These are phyloP conservation scores for Hemicrepidius hirtus DNA, from an alignment of 2,888 invertebrate species.

Conservation along the genomic window DNA sequence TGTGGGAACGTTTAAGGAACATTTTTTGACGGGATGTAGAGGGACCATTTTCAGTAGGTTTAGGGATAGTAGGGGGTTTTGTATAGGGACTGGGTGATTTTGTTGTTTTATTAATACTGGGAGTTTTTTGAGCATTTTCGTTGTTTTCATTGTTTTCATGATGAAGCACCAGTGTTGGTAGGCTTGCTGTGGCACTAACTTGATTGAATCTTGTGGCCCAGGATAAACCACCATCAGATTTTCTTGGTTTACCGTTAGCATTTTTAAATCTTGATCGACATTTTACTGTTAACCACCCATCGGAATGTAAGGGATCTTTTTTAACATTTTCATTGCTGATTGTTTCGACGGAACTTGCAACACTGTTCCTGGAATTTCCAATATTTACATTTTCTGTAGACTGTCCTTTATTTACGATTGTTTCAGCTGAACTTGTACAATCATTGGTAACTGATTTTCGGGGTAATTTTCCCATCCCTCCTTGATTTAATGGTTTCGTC, in stretches of 20 bases:
- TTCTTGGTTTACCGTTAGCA: conserved; percentile 70
- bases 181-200: conserved; percentile 87
- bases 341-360: conserved; percentile 77
- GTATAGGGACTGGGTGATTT: conserved; percentile 19
- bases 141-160: conserved; percentile 64
- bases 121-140: conserved; percentile 61
- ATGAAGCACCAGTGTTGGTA: conserved; percentile 81
- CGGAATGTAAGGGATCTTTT: conserved; percentile 66
- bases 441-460: conserved; percentile 58
- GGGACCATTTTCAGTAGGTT: conserved; percentile 8
- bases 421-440: conserved; percentile 68
- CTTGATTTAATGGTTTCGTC: conserved; percentile 3
- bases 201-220: conserved; percentile 87
- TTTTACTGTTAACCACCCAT: conserved; percentile 94
- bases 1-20: conserved; percentile 66
- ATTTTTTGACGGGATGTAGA: conserved; percentile 51
- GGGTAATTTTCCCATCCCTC: not conserved
- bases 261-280: conserved; percentile 78
- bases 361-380: conserved; percentile 66
- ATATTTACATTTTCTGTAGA: conserved; percentile 62
- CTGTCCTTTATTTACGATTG: conserved; percentile 67
- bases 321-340: conserved; percentile 75
- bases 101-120: conserved; percentile 8
- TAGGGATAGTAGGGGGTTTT: not conserved
- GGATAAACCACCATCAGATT: conserved; percentile 71